Percentiles rank a stretch among this genome's conserved stretches.
Conservation (phyloP, 1,140 invertebrate species). For the Anastatus disparis region DNA sequence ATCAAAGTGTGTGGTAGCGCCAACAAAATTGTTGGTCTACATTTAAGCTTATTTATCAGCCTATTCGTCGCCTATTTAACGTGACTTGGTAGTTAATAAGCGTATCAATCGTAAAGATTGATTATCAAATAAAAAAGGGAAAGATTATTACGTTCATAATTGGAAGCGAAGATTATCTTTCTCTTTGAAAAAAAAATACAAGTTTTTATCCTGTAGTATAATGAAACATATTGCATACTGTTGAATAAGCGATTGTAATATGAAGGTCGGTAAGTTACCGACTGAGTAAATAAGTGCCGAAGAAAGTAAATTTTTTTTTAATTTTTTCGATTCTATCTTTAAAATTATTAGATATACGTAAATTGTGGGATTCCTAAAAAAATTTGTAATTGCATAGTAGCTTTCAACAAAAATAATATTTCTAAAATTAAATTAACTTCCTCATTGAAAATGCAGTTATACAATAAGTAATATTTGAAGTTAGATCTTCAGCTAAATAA, state of each 20-base stretch:
- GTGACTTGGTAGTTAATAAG: constrained; percentile 49
- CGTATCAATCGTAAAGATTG: not conserved
- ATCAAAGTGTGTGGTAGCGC: constrained; percentile 74
- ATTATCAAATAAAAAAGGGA: not conserved
- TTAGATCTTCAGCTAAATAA: not conserved
- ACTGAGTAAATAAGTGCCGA: constrained; percentile 18
- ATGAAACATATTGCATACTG: too few species aligned
- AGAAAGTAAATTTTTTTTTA: not conserved
- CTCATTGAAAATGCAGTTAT: not conserved
- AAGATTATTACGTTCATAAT: not conserved
- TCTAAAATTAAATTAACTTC: not conserved
- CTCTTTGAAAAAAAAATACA: not conserved
- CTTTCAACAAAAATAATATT: not conserved
- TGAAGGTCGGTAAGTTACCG: not conserved
- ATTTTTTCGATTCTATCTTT: too few species aligned
- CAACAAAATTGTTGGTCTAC: constrained; percentile 15
- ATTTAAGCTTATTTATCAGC: constrained; percentile 43
- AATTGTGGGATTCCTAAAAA: too few species aligned
- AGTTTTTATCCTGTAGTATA: not conserved
- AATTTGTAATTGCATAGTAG: too few species aligned
- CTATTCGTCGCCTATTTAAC: constrained; percentile 47
- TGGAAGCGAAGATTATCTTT: not conserved
- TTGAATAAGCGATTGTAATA: not conserved
- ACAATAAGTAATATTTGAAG: not conserved
- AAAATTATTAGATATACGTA: too few species aligned